phyloP scores from a whole-genome alignment of 2,797 vertebrate species.

The Melanotaenia pygmaea region DNA sequence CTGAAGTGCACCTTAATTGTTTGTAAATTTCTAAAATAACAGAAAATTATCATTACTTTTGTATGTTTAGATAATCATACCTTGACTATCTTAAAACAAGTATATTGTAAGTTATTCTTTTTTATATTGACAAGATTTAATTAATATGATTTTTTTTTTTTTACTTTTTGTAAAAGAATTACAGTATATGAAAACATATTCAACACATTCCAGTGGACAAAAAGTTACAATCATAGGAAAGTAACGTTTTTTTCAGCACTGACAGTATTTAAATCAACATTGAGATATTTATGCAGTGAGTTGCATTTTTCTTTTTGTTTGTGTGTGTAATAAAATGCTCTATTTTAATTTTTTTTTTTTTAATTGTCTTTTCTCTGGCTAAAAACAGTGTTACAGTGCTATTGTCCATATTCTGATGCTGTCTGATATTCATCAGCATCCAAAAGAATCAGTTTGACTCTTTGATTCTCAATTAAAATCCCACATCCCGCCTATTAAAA shows the following conservation, averaged over 20 bases:
- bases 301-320: conserved; percentile 68
- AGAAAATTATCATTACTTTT: conserved; percentile 56
- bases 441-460: conserved; percentile 21
- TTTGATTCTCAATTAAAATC: conserved; percentile 58
- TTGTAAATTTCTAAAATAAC: conserved; percentile 73
- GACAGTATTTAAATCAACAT: conserved; percentile 76
- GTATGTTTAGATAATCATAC: conserved; percentile 75
- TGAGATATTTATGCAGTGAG: conserved; percentile 71
- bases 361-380: conserved; percentile 8
- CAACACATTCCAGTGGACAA: conserved; percentile 23
- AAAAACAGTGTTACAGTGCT: conserved; percentile 2
- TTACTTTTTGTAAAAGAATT: conserved; percentile 69
- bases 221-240: conserved; percentile 49
- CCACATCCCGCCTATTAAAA: conserved; percentile 51
- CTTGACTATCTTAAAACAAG: conserved; percentile 60
- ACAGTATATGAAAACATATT: conserved; percentile 27
- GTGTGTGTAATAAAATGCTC: conserved; percentile 80
- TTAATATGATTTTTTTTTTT: conserved; percentile 50
- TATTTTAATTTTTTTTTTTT: conserved; percentile 54
- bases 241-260: conserved; percentile 71
- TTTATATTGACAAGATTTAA: conserved; percentile 77
- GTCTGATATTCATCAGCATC: conserved; percentile 53
- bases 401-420: conserved; percentile 22
- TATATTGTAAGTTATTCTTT: conserved; percentile 81
- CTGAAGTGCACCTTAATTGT: conserved; percentile 82